Evolutionary conservation across 1,140 invertebrate species (phyloP), one percentile per base, ranked within the genome.

Genomic region (Aphaenogaster rudis): DNA sequence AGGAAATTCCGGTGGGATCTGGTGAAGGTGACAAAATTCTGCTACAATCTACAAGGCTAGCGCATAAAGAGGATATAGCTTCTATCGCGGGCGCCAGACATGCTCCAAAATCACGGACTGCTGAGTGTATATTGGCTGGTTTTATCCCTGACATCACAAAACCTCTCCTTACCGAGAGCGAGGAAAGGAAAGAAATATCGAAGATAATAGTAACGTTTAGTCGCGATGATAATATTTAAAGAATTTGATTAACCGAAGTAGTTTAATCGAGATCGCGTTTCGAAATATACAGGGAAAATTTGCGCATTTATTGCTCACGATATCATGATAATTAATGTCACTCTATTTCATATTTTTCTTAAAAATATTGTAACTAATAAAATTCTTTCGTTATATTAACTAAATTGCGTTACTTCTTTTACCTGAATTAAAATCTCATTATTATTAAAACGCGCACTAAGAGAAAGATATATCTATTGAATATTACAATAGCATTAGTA

Each of bases 1-100:
- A 67, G 59, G 59, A 87, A 85, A 86, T 78, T 64, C 42, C 61
- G 3, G 15, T 11, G 48, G 48, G 21, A 81, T 69, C 45, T 39
- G 78, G 33, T 48, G 69, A 66, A 86, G 84, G 48, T 78, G 82
- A 59, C 64, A 59, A 85, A 82, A 88, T 91, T 72, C 61, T 67
- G 77, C 67, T 74, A 57, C 61, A 74, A 89, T 86, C 63, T 82
- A 54, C 64, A 45, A 28, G 15, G 9, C 61, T 28, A 80, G 67
- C 48, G 59, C 63, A 57, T 72, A 77, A 86, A 63, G 87, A 57
- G 42, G 39, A 87, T 57, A 72, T 48, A 17, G 13, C 48, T 78
- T 88, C 48, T 42, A 45, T 54, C 36, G 79, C 21, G 33, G 5
- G 8, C 17, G n/a, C n/a, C 36, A 80, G 45, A 66, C 61, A 67